Percentiles rank a stretch among this genome's conserved stretches.
phyloP scores from a whole-genome alignment of 2,797 vertebrate species.

The Neoniphon sammara region DNA sequence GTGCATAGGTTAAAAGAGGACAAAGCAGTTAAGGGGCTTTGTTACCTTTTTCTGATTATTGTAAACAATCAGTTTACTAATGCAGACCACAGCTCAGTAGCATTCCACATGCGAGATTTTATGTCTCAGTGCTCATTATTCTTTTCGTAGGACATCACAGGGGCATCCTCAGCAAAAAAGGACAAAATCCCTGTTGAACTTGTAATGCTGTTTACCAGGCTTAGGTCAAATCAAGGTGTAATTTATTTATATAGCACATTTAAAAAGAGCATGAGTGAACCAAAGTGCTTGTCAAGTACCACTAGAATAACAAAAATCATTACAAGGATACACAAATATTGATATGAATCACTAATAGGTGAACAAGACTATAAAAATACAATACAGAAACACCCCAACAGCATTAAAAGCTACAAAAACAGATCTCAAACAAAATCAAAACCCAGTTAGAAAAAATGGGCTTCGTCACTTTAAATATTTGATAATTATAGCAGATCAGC shows the following conservation, averaged over 20 bases:
- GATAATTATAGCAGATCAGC: not conserved
- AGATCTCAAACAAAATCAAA: too few relatives aligned
- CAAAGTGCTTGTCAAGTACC: too few relatives aligned
- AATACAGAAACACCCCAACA: too few relatives aligned
- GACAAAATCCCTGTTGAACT: not conserved
- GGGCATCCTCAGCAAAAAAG: not conserved
- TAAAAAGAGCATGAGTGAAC: too few relatives aligned
- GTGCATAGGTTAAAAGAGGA: not conserved
- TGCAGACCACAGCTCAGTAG: not conserved
- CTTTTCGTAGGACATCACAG: not conserved
- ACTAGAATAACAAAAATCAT: too few relatives aligned
- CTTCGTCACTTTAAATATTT: not conserved
- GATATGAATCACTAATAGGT: too few relatives aligned
- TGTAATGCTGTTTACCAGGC: not conserved
- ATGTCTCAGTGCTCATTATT: not conserved
- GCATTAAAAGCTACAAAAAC: too few relatives aligned
- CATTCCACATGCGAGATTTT: constrained; percentile 5
- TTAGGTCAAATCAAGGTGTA: not conserved
- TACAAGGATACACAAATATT: too few relatives aligned
- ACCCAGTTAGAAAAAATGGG: too few relatives aligned
- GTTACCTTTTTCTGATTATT: not conserved
- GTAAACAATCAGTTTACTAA: not conserved
- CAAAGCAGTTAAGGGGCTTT: not conserved
- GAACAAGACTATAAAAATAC: too few relatives aligned
- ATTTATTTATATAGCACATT: too few relatives aligned